Percentiles rank a stretch among this genome's conserved stretches.
Conservation (phyloP, 2,888 invertebrate genomes). For the Quadroppia sp. region DNA sequence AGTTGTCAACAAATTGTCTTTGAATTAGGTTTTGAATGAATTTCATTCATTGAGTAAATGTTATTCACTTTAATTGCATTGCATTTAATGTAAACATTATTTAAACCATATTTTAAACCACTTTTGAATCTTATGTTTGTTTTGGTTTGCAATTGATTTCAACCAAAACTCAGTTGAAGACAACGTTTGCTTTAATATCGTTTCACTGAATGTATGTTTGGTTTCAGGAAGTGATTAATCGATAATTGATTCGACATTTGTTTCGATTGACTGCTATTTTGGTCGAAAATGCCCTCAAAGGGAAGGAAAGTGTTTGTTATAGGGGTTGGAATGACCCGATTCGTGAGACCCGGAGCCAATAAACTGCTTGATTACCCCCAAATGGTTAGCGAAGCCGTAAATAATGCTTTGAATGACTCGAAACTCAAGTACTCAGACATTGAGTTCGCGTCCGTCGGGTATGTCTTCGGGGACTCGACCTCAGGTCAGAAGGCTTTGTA, state of each 20-base stretch:
- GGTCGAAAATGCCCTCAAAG: neutral
- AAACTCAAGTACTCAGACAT: constrained; percentile 69
- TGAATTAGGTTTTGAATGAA: neutral
- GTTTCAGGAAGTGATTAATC: neutral
- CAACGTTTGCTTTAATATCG: neutral
- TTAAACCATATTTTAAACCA: too few species aligned
- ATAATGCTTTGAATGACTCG: constrained; percentile 79
- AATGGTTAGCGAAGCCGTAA: constrained; percentile 87
- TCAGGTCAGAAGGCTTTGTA: constrained; percentile 92
- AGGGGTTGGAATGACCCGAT: constrained; percentile 98
- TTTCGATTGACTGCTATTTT: neutral
- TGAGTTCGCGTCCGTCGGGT: constrained; percentile 85
- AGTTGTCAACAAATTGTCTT: neutral
- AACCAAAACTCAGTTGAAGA: neutral
- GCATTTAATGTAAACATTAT: too few species aligned
- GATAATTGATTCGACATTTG: neutral
- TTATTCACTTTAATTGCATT: neutral
- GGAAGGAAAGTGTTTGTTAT: constrained; percentile 69
- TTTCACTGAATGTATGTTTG: neutral
- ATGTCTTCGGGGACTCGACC: constrained; percentile 92
- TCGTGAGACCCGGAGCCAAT: constrained; percentile 82
- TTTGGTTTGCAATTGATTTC: neutral
- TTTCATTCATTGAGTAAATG: neutral
- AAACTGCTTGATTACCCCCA: constrained; percentile 86
- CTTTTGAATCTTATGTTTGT: too few species aligned